Evolutionary conservation across 2,888 invertebrate genomes (phyloP), one percentile per base, ranked within the genome.

Genomic region (Drosophila acutilabella): DNA sequence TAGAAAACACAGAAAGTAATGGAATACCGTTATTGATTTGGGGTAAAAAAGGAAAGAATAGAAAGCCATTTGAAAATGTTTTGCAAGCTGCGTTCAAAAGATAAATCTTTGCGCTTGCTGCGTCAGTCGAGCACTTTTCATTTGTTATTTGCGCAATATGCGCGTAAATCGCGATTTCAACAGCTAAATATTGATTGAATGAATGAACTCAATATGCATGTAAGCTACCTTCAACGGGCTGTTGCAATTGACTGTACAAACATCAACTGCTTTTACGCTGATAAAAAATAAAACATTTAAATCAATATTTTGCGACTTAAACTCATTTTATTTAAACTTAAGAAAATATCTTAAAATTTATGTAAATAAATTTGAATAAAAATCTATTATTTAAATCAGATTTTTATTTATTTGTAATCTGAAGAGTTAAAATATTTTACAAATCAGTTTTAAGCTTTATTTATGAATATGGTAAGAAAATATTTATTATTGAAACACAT

Each of bases 141-240:
- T 82, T 87, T 82, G 88, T 87, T 82, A 84, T 82, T 82, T 78
- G 88, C 71, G 81, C 88, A 87, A 87, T 87, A 85, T 88, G 88
- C 82, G 82, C 88, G 87, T 75, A 86, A 84, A 84, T 88, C 83
- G 88, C 78, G 83, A 83, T 88, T 88, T 86, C 88, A 88, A 83
- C 74, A 67, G 78, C 81, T 80, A 80, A 86, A 84, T 88, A 88
- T 75, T 75, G 74, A 78, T 75, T 82, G 83, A 88, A 82, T 86
- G 88, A 86, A 67, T 78, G 86, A 80, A 87, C 84, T 78, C 81
- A 56, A 61, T 54, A 54, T 56, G 40, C 40, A 47, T 45, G 38
- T 44, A 52, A 30, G 13, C 23, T 60, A 26, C 56, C 38, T 54
- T 20, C 42, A 14, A 13, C 42, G n/a, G 41, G 18, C 10, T 8